These are phyloP conservation scores for Andrena flavipes DNA, from an alignment of 2,888 invertebrate species.

Conservation along the genomic window DNA sequence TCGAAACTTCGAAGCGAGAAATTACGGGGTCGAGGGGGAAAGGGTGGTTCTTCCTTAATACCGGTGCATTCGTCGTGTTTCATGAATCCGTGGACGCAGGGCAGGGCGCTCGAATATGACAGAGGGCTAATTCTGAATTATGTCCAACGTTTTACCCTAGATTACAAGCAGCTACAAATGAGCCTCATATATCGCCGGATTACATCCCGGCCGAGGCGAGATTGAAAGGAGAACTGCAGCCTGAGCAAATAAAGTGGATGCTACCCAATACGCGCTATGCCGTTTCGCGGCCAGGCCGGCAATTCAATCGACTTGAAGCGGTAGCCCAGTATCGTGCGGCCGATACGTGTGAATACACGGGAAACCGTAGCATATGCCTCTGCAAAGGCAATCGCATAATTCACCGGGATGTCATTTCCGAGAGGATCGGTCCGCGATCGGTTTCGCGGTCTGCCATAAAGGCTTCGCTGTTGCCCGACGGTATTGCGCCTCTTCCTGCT, in stretches of 20 bases:
- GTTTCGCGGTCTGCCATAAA: conserved; percentile 38
- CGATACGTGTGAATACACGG: conserved; percentile 31
- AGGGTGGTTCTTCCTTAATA: not conserved
- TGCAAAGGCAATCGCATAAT: conserved; percentile 51
- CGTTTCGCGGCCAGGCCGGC: conserved; percentile 23
- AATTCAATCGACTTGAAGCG: conserved; percentile 27
- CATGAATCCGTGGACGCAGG: not conserved
- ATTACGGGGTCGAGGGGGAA: not conserved
- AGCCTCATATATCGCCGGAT: conserved; percentile 81
- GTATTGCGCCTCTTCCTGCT: not conserved
- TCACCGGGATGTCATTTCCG: conserved; percentile 36
- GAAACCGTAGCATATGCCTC: conserved; percentile 58
- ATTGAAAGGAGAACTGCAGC: conserved; percentile 69
- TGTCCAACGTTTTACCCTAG: conserved; percentile 72
- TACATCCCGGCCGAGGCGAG: conserved; percentile 65
- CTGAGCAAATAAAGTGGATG: conserved; percentile 69
- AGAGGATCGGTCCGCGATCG: conserved; percentile 14
- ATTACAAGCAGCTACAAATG: conserved; percentile 80
- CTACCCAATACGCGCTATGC: conserved; percentile 25
- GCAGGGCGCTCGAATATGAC: conserved; percentile 5
- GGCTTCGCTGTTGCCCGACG: not conserved
- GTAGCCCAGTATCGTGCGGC: not conserved
- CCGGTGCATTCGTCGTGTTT: not conserved
- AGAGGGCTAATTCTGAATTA: conserved; percentile 75
- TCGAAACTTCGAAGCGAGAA: not conserved